A percentile compares a stretch with the other conserved stretches of the same genome.
phyloP scores from a whole-genome alignment of 53 echinoderm and acorn worm species.

The Luidia sarsii region DNA sequence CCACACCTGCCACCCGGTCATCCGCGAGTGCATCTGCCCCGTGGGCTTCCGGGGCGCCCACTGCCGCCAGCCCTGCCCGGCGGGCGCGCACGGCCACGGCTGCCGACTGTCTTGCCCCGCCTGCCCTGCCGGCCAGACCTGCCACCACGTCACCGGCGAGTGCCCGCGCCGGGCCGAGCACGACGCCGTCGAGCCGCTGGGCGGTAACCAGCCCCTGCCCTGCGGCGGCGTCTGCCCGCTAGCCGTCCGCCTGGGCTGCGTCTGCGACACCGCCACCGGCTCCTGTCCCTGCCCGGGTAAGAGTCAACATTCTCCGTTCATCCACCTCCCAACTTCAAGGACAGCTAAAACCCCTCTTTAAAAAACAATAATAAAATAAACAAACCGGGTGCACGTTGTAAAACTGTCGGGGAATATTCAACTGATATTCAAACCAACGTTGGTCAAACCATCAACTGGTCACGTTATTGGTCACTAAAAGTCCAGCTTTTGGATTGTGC shows the following conservation, averaged over 20 bases:
- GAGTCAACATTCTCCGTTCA: too few relatives aligned
- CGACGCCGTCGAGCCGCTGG: not conserved
- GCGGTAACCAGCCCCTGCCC: not conserved
- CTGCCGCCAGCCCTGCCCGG: slow-evolving; percentile 31
- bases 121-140: slow-evolving; percentile 38
- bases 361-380: not conserved
- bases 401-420: too few relatives aligned
- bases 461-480: too few relatives aligned
- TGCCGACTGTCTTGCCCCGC: slow-evolving; percentile 17
- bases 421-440: too few relatives aligned
- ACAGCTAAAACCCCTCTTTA: not conserved
- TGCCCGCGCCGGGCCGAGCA: slow-evolving; percentile 23
- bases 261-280: slow-evolving; percentile 49
- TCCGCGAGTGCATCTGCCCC: slow-evolving; percentile 63
- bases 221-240: slow-evolving; percentile 41
- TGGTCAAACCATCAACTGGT: too few relatives aligned
- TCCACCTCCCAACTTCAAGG: too few relatives aligned
- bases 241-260: slow-evolving; percentile 59
- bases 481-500: too few relatives aligned
- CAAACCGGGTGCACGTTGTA: too few relatives aligned
- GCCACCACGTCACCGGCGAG: slow-evolving; percentile 74
- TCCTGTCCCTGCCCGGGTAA: slow-evolving; percentile 71
- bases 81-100: slow-evolving; percentile 27
- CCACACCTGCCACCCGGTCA: slow-evolving; percentile 61
- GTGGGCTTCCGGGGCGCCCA: slow-evolving; percentile 43